Base-by-base conservation (phyloP, 2,888 invertebrate genomes). In the Clistopyga incitator region DNA sequence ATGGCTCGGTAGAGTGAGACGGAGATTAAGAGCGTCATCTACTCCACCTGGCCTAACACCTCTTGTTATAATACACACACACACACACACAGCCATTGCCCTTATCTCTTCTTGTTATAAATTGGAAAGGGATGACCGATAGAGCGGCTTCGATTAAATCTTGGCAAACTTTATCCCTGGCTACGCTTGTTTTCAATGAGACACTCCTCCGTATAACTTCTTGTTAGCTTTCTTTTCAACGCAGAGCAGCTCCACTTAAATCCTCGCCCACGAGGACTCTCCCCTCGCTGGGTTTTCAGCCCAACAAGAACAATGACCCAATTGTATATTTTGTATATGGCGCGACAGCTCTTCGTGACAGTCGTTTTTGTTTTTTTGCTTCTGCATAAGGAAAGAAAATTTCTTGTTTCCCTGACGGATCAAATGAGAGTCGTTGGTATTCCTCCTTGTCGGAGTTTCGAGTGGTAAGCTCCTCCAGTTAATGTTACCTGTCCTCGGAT, bases 121-220 rank as follows among this genome's bases (percentile, higher is more conserved):
- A 23, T n/a, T n/a, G 29, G 52, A 20, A 29, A 45, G 45, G 20
- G 34, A 47, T 18, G 68, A 25, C 45, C 25, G 29, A n/a, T n/a
- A 68, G 38, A 11, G 54, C 4, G 4, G 13, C 56, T 56, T 38
- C 42, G 56, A 52, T 82, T 61, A 65, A 78, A 82, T 77, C 78
- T 67, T 68, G 56, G 56, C 56, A 56, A 56, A 56, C 25, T 56
- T 88, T 81, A 84, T 85, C 82, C 74, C 81, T 54, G 50, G 59
- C 65, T 52, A 77, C 71, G 29, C 71, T 75, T 77, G 64, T 78
- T 84, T 84, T 84, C 59, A 86, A 84, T 85, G 78, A 86, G 76
- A 78, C 61, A 78, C 72, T 82, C 78, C 70, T 80, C 64, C 76
- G 56, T 20, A 4, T 20, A 18, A 61, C 52, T 75, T 56, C 67